Conservation (phyloP, 2,888 invertebrate genomes). For the Dynastes hyllus region DNA sequence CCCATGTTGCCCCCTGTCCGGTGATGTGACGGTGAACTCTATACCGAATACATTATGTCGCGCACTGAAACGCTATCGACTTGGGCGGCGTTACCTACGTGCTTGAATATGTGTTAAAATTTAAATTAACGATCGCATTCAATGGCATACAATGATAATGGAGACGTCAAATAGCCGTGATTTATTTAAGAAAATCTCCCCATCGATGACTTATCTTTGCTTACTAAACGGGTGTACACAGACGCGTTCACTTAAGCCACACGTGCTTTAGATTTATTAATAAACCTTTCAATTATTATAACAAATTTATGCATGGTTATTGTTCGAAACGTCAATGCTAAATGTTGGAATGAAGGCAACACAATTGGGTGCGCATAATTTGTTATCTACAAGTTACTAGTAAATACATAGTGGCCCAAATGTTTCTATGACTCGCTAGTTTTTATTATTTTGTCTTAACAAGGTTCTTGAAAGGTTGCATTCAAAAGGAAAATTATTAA, state of each 20-base stretch:
- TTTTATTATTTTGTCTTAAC: no score
- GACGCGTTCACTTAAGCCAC: conserved; percentile 21
- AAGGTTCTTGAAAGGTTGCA: no score
- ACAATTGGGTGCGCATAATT: neutral
- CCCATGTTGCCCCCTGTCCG: conserved; percentile 55
- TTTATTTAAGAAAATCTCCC: conserved; percentile 42
- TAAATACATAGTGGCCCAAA: no score
- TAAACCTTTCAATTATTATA: conserved; percentile 20
- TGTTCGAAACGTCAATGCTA: conserved; percentile 12
- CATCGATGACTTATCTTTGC: conserved; percentile 12
- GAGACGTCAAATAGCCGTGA: conserved; percentile 48
- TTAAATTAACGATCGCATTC: conserved; percentile 50
- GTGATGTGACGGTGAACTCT: conserved; percentile 39
- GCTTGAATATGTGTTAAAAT: conserved; percentile 53
- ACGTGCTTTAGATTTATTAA: conserved; percentile 28
- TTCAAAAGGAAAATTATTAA: no score
- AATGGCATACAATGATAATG: conserved; percentile 47
- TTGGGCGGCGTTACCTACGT: conserved; percentile 50
- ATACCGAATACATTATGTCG: conserved; percentile 49
- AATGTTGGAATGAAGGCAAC: neutral
- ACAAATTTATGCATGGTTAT: conserved; percentile 23
- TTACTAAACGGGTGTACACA: conserved; percentile 37
- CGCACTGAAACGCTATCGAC: conserved; percentile 36
- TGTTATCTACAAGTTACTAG: neutral
- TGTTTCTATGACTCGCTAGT: no score